These are phyloP conservation scores for Serilophus lunatus DNA, from an alignment of 2,113 vertebrate species.

Conservation along the genomic window DNA sequence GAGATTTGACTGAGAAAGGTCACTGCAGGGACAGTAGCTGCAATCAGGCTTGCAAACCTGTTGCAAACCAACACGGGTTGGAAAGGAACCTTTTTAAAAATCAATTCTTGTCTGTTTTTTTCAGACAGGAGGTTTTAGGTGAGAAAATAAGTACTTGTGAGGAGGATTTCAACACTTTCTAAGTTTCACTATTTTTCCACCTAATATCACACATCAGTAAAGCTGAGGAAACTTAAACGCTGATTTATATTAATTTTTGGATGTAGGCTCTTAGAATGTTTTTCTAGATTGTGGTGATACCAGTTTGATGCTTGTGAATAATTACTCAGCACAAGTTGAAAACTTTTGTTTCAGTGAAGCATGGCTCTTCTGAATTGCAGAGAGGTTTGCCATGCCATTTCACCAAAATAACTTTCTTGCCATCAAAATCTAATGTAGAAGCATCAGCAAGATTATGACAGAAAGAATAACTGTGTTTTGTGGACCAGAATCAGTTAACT, in stretches of 20 bases:
- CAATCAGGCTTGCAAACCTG: not conserved
- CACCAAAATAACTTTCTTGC: not conserved
- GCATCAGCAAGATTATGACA: not conserved
- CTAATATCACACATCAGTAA: not conserved
- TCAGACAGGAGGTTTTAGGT: not conserved
- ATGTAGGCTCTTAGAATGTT: not conserved
- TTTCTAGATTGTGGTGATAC: not conserved
- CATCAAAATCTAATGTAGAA: not conserved
- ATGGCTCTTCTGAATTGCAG: not conserved
- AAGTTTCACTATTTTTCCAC: constrained; percentile 5
- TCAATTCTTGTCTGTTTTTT: not conserved
- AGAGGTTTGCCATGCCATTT: not conserved
- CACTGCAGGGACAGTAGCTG: not conserved
- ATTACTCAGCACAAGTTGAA: not conserved
- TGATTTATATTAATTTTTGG: not conserved
- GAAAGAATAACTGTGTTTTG: not conserved
- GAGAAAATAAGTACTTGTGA: not conserved
- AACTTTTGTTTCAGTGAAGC: not conserved
- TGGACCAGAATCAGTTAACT: not conserved
- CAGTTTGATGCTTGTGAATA: not conserved
- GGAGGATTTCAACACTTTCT: not conserved
- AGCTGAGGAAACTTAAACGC: not conserved
- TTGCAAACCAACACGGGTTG: not conserved
- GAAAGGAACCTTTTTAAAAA: not conserved
- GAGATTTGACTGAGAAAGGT: not conserved